Evolutionary conservation across 2,888 invertebrate species (phyloP), one percentile per base, ranked within the genome.

Genomic region (Agrilus cyanescens): DNA sequence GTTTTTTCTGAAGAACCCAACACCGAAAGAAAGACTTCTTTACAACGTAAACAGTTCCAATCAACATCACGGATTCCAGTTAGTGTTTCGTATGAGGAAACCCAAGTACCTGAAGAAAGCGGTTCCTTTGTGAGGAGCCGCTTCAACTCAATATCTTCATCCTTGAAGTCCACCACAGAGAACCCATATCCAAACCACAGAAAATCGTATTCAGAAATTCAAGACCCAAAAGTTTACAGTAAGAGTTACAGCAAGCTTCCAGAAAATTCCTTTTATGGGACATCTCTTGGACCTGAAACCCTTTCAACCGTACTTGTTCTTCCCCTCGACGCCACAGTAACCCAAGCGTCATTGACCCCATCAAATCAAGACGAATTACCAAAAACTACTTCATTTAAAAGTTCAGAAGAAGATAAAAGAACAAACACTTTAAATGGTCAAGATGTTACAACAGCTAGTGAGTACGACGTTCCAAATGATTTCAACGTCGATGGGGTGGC

Each of bases 101-200:
- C 75, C 57, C 85, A 85, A 59, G 73, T 80, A 2, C 74, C 80
- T 0, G 84, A 86, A 7, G 87, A 87, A 63, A 79, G 82, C 6
- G 82, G 83, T 0, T 84, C 86, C 0, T 86, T 87, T 57, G 77
- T 76, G 2, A 74, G 76, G 32, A 72, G 65, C 48, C 49, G 52
- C 4, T 53, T 49, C 20, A 64, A 63, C 38, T 50, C 46, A 35
- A 54, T 62, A 14, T 13, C 12, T 31, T 48, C 53, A 4, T 50
- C 53, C 15, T 44, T 44, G 4, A 45, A 51, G 30, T 53, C 56
- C 43, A 45, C 47, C 5, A 45, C 56, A 18, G 47, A 32, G n/a
- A 59, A 57, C 41, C 52, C 54, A 4, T 59, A 65, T 52, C 59
- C 63, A 2, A 66, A 66, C 44, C 66, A 66, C 41, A 53, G 60